Base-by-base conservation (phyloP, 2,888 invertebrate species). In the Drosophila meridionalis region DNA sequence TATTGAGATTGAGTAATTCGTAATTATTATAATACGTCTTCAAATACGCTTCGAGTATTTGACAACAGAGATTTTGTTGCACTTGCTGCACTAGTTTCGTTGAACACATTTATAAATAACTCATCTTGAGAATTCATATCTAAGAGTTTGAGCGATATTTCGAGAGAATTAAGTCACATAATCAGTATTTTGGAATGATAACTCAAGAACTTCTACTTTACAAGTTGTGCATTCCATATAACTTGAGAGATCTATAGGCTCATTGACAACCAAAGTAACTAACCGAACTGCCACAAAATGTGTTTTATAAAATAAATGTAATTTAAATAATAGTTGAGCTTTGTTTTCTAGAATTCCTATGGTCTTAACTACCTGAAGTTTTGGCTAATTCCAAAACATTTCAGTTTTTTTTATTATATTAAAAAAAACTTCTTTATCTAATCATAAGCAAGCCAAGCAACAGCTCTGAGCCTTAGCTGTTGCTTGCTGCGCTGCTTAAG, bases 1-100 rank as follows among this genome's bases (percentile, higher is more conserved):
- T 82, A 84, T 78, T 79, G 76, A 81, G 78, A 62, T 80, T 86
- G 71, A 83, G 57, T 75, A 76, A 78, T 69, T 76, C 74, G 60
- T 40, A 45, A 65, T 56, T 69, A 59, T 53, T 74, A 63, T 78
- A 78, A 71, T 82, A 74, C 71, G 64, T 81, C 57, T 55, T 36
- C 28, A 65, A 65, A 73, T 82, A 76, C 70, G 65, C 69, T 62
- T 74, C 75, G 58, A 66, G 81, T 74, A 59, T 76, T 69, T 63
- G 32, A 60, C 61, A 78, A 72, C 59, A 61, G 63, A 72, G 40
- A 36, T 42, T 78, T 12, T 66, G 50, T 67, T 11, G 55, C 47
- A 43, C 2, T 55, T 55, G 55, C 30, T 63, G 40, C 20, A 26
- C 12, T 36, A 36, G 76, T 40, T 78, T 80, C 69, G 73, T 57